Conservation (phyloP, 2,888 invertebrate genomes). For the Hermaeophaga mercurialis region DNA sequence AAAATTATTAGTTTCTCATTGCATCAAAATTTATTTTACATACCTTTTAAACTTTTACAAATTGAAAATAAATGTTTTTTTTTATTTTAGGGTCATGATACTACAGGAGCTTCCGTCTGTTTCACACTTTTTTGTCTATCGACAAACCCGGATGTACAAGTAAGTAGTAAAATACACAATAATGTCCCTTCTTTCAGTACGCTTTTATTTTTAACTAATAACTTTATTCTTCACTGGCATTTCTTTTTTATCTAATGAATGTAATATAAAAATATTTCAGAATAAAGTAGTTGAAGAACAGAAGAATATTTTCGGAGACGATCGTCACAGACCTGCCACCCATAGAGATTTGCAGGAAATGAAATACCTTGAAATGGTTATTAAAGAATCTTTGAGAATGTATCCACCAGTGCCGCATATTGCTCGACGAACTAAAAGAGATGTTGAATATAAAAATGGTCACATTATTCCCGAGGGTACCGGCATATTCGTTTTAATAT, state of each 20-base stretch:
- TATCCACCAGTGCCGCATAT: conserved; percentile 31
- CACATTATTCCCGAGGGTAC: conserved; percentile 52
- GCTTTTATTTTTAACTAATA: too few relatives aligned
- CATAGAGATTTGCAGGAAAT: conserved; percentile 35
- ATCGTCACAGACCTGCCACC: conserved; percentile 25
- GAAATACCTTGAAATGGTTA: conserved; percentile 41
- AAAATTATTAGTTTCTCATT: background rate
- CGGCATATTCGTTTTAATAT: conserved; percentile 56
- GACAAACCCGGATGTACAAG: conserved; percentile 56
- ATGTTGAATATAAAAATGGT: conserved; percentile 36
- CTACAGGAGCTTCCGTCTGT: conserved; percentile 58
- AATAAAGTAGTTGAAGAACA: conserved; percentile 32
- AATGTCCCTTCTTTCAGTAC: too few relatives aligned
- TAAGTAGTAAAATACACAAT: conserved; percentile 22
- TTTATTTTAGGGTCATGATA: conserved; percentile 58
- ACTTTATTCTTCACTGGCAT: too few relatives aligned
- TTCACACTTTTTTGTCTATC: conserved; percentile 58
- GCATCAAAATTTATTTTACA: background rate
- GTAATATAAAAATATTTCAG: conserved; percentile 11
- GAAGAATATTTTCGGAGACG: conserved; percentile 32
- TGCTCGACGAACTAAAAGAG: conserved; percentile 4
- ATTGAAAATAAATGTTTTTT: background rate
- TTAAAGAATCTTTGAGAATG: conserved; percentile 37
- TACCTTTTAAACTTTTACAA: background rate
- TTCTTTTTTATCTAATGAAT: background rate